A percentile compares a stretch with the other conserved stretches of the same genome.
phyloP scores from a whole-genome alignment of 2,113 vertebrate species.

The Notiomystis cincta region DNA sequence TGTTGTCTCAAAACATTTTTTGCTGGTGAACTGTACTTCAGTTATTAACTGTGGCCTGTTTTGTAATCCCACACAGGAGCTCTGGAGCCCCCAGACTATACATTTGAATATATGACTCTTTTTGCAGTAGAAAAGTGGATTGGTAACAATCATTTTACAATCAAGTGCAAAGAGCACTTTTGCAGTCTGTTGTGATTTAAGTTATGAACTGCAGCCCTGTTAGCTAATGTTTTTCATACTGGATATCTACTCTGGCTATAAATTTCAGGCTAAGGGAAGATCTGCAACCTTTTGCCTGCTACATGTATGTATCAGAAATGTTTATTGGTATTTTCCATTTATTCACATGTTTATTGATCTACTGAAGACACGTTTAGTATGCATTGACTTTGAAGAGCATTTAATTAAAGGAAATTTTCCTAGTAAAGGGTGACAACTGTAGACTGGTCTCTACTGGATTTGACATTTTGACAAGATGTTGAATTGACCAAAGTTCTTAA shows the following conservation, averaged over 20 bases:
- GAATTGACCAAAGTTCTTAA: neutral
- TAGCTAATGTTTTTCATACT: neutral
- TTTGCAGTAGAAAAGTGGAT: neutral
- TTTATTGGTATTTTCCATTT: neutral
- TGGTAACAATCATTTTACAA: neutral
- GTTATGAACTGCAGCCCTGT: neutral
- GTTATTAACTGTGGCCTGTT: neutral
- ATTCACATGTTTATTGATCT: neutral
- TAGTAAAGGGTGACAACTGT: neutral
- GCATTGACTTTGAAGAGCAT: neutral
- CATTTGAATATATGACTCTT: neutral
- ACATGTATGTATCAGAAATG: neutral
- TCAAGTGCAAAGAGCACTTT: neutral
- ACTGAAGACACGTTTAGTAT: neutral
- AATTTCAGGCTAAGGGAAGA: neutral
- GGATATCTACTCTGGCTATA: neutral
- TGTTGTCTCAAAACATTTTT: neutral
- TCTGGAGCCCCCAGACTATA: neutral
- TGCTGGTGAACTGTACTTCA: neutral
- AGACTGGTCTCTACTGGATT: neutral
- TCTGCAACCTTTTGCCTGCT: neutral
- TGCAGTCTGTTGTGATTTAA: slow-evolving; percentile 10
- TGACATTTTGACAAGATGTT: neutral
- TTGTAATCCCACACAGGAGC: neutral
- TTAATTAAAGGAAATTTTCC: neutral